Evolutionary conservation across 2,888 invertebrate genomes (phyloP).

Genomic region (Scaptomyza reducta): DNA sequence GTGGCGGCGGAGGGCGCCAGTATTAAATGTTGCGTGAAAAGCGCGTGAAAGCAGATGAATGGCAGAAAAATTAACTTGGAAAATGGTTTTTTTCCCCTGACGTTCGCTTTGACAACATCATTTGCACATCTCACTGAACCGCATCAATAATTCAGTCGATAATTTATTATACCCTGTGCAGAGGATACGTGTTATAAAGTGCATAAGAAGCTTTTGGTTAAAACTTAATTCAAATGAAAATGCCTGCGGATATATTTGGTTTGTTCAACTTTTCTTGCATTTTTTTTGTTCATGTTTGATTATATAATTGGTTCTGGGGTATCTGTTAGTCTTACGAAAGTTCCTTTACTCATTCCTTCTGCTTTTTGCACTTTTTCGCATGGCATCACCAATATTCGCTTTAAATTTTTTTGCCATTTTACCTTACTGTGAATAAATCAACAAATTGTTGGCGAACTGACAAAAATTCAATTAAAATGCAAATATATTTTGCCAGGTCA

Average conservation of each 20-base stretch:
- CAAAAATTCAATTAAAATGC: slow-evolving; percentile 66
- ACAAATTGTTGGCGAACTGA: slow-evolving; percentile 55
- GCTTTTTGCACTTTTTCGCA: slow-evolving; percentile 2
- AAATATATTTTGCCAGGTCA: slow-evolving; percentile 46
- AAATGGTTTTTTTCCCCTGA: slow-evolving; percentile 24
- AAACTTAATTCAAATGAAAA: no score
- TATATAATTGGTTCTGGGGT: neutral
- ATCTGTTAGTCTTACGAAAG: no score
- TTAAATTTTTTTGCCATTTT: slow-evolving; percentile 41
- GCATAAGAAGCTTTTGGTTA: neutral
- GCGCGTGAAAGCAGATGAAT: slow-evolving; percentile 58
- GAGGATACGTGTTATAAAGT: neutral
- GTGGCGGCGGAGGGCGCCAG: slow-evolving; percentile 10
- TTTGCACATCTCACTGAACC: slow-evolving; percentile 60
- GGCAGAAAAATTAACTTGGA: slow-evolving; percentile 50
- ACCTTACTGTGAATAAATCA: slow-evolving; percentile 52
- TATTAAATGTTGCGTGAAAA: slow-evolving; percentile 74
- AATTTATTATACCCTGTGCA: slow-evolving; percentile 39
- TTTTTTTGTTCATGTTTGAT: neutral
- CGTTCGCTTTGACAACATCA: slow-evolving; percentile 54
- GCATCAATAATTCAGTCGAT: slow-evolving; percentile 58
- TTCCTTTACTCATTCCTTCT: neutral
- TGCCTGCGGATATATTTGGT: no score
- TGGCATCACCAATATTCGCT: slow-evolving; percentile 47
- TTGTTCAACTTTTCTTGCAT: no score